Percentiles rank a stretch among this genome's conserved stretches.
phyloP scores from a whole-genome alignment of 1,140 invertebrate genomes.

The Diploscapter pachys region DNA sequence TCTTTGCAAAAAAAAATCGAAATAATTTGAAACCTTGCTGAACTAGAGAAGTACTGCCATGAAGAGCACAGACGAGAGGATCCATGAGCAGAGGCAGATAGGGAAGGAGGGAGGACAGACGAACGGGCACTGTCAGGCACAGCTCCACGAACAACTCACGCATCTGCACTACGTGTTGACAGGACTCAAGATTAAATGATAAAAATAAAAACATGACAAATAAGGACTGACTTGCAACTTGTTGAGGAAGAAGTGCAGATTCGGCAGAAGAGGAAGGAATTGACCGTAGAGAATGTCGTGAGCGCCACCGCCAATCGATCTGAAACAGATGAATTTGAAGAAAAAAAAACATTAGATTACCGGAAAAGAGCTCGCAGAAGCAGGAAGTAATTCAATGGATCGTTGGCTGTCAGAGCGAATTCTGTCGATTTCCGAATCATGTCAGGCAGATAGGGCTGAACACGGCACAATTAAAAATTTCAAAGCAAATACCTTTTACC shows the following conservation, averaged over 20 bases:
- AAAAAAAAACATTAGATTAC: too few species aligned
- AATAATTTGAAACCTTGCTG: conserved; percentile 67
- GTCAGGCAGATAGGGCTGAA: conserved; percentile 34
- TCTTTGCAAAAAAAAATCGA: conserved; percentile 39
- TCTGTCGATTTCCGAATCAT: conserved; percentile 76
- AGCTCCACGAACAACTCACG: conserved; percentile 97
- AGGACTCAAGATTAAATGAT: conserved; percentile 74
- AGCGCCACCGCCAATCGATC: conserved; percentile 93
- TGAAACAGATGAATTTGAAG: conserved; percentile 31
- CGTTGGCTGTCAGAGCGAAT: conserved; percentile 89
- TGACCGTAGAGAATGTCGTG: conserved; percentile 75
- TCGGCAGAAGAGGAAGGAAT: conserved; percentile 89
- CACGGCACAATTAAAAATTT: conserved; percentile 6
- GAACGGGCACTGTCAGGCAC: conserved; percentile 92
- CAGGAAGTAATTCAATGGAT: conserved; percentile 84
- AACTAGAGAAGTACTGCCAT: conserved; percentile 89
- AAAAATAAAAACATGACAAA: not conserved
- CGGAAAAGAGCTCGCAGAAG: conserved; percentile 71
- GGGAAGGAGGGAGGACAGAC: conserved; percentile 89
- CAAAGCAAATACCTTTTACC: conserved; percentile 2
- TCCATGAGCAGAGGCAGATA: conserved; percentile 99
- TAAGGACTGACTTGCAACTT: conserved; percentile 61
- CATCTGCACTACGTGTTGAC: conserved; percentile 95
- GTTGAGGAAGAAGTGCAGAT: conserved; percentile 72
- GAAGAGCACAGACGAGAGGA: conserved; percentile 90